A percentile compares a stretch with the other conserved stretches of the same genome.
Conservation (phyloP, 1,140 invertebrate genomes). For the Colletes latitarsis region DNA sequence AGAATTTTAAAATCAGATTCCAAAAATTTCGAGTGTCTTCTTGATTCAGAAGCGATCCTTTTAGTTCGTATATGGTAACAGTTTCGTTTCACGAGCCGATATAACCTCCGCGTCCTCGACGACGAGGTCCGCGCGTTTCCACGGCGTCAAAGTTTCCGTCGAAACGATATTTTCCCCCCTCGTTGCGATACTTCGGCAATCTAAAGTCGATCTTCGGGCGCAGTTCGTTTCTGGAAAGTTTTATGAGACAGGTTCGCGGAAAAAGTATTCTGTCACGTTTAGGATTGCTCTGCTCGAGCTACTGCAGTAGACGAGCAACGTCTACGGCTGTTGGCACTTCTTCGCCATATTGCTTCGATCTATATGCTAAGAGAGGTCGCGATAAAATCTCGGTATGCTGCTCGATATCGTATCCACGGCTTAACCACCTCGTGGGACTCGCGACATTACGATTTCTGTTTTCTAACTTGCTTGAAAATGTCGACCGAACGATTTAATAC, state of each 20-base stretch:
- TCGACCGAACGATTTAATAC: no score
- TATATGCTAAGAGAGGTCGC: slow-evolving; percentile 62
- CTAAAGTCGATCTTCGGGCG: slow-evolving; percentile 1
- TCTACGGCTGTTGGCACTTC: slow-evolving; percentile 5
- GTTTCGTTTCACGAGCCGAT: neutral
- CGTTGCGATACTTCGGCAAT: neutral
- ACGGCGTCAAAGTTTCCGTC: slow-evolving; percentile 4
- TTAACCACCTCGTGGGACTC: slow-evolving; percentile 19
- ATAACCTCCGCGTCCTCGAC: neutral
- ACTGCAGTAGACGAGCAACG: neutral
- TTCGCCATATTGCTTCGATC: slow-evolving; percentile 54
- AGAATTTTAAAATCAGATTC: no score
- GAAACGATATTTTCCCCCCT: neutral
- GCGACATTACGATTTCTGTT: neutral
- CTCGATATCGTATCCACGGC: slow-evolving; percentile 30
- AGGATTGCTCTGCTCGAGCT: neutral
- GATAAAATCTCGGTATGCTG: slow-evolving; percentile 56
- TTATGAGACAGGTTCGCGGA: neutral
- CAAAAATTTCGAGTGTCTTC: no score
- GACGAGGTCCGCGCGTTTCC: neutral
- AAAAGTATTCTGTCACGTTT: slow-evolving; percentile 9
- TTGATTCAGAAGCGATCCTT: neutral
- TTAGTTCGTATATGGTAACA: no score
- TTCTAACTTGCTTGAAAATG: no score
- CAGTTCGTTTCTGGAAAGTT: slow-evolving; percentile 22